Base-by-base conservation (phyloP, 2,113 vertebrate genomes). In the Sinocyclocheilus anophthalmus region DNA sequence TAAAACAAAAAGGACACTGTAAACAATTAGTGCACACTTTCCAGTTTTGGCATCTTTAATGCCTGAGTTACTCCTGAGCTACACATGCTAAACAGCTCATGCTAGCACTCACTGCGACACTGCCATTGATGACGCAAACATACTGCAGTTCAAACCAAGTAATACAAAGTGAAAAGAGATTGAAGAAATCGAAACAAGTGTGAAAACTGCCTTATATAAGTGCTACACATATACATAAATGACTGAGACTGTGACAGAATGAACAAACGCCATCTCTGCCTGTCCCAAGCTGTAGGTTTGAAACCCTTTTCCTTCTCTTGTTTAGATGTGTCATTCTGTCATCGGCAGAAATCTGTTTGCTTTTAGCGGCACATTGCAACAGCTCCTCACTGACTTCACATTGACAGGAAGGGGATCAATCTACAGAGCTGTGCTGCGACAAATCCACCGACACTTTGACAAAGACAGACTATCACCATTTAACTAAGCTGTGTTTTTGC, bases 341-440 rank as follows among this genome's bases (percentile, higher is more conserved):
- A 45, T 18, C n/a, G n/a, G 39, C 11, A 65, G 57, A 65, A 59
- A 65, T 65, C 55, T 45, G 22, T 45, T 81, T 81, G 22, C 75
- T 81, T 81, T 45, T 65, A 65, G 33, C 37, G 0, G 59, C 33
- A 18, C 37, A 61, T 9, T 63, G 33, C 22, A 63, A 65, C 7
- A 45, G 37, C 37, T 81, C 59, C 37, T 45, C 59, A n/a, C 78
- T 65, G 59, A 81, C 78, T 63, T 81, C 59, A 81, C 37, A 48
- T 65, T 81, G 78, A 81, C 78, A 81, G n/a, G 45, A 65, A 1
- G 7, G 7, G 59, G 57, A 81, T 81, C 59, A 45, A 81, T 81
- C 57, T 24, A 26, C 78, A 45, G 22, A n/a, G 3, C 77, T 79
- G 20, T 12, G 18, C 78, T 81, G 33, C 39, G 12, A 42, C 37